Conservation (phyloP, 2,797 vertebrate genomes). For the Hephaestus fuliginosus region DNA sequence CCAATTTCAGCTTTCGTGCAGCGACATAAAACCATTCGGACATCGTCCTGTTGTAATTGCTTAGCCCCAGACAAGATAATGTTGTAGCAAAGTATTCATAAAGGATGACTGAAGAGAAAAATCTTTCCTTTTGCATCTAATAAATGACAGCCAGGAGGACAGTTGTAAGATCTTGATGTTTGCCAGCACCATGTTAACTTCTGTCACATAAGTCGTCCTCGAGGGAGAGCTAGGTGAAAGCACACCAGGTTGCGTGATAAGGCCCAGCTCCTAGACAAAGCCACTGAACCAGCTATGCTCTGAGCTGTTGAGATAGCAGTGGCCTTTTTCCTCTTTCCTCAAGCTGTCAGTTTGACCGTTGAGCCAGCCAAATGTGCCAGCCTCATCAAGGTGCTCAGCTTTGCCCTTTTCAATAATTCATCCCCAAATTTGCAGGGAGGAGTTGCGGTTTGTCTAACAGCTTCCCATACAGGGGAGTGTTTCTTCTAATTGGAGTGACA, state of each 20-base stretch:
- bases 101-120: neutral
- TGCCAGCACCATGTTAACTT: slow-evolving; percentile 23
- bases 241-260: slow-evolving; percentile 53
- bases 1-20: neutral
- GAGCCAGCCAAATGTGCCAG: slow-evolving; percentile 68
- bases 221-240: slow-evolving; percentile 16
- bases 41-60: neutral
- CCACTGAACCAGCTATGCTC: slow-evolving; percentile 27
- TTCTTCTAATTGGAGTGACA: slow-evolving; percentile 78
- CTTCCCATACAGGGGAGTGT: slow-evolving; percentile 60
- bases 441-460: slow-evolving; percentile 69
- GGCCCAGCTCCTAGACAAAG: slow-evolving; percentile 44
- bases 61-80: neutral
- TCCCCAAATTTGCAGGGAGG: slow-evolving; percentile 76
- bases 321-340: slow-evolving; percentile 65
- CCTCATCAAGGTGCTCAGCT: slow-evolving; percentile 78
- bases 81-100: neutral
- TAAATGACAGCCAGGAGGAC: neutral
- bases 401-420: slow-evolving; percentile 86
- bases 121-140: slow-evolving; percentile 15
- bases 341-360: slow-evolving; percentile 72
- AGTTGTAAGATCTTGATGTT: slow-evolving; percentile 5
- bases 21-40: neutral
- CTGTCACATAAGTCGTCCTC: neutral
- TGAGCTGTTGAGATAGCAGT: slow-evolving; percentile 71